Evolutionary conservation across 2,113 vertebrate species (phyloP).

Genomic region (Haemorhous mexicanus): DNA sequence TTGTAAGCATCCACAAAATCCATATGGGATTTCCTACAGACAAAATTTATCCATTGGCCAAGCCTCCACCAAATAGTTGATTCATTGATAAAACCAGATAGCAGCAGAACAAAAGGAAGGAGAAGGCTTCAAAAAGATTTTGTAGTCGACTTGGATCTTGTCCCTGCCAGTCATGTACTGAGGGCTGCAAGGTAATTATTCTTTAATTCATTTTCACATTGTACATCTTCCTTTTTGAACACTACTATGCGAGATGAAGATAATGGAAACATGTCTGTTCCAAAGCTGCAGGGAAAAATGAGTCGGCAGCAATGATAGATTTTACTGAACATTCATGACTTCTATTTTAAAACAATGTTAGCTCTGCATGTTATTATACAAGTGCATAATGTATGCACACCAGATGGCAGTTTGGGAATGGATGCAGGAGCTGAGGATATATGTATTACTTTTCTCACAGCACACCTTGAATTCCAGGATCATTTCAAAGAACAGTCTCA

Average conservation of each 20-base stretch:
- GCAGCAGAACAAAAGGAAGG: neutral
- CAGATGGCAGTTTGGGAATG: slow-evolving; percentile 1
- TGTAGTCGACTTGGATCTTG: neutral
- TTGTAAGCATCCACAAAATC: neutral
- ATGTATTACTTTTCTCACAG: neutral
- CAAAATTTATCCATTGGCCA: neutral
- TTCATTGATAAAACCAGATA: neutral
- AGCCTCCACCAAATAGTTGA: neutral
- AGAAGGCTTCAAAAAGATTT: neutral
- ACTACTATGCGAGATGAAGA: neutral
- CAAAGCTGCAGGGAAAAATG: neutral
- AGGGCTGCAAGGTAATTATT: neutral
- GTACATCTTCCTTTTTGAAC: neutral
- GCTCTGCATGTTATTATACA: neutral
- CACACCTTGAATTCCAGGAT: neutral
- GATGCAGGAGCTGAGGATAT: neutral
- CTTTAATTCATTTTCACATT: neutral
- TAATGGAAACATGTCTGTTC: neutral
- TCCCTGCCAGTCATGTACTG: neutral
- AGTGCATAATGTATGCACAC: neutral
- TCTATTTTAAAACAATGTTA: slow-evolving; percentile 2
- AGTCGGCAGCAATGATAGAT: neutral
- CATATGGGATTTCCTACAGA: neutral
- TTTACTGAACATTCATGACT: neutral
- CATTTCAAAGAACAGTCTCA: neutral